Evolutionary conservation across 92 coral and sea anemone species (phyloP).

Genomic region (Palythoa grandis): DNA sequence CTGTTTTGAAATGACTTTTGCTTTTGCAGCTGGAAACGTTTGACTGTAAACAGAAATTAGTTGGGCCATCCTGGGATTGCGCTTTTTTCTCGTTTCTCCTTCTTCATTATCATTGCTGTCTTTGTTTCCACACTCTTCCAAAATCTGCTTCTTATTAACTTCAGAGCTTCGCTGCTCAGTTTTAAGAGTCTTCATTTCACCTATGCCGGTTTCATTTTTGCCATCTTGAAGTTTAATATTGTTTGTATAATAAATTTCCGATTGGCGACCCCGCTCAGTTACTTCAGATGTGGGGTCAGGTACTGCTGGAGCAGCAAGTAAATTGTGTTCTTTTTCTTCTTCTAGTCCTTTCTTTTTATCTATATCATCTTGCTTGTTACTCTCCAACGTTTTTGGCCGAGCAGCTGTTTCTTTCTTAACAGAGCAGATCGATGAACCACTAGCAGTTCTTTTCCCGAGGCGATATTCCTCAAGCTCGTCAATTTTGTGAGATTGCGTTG

Average conservation of each 20-base stretch:
- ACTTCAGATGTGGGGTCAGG: background rate
- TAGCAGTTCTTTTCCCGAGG: conserved; percentile 35
- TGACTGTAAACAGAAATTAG: conserved; percentile 59
- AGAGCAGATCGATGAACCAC: conserved; percentile 29
- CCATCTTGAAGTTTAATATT: background rate
- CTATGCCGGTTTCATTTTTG: background rate
- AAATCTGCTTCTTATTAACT: background rate
- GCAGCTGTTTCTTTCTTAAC: background rate
- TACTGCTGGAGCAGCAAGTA: background rate
- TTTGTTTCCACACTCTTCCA: conserved; percentile 11
- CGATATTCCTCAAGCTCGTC: conserved; percentile 32
- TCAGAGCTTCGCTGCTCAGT: background rate
- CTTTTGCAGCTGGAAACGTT: conserved; percentile 46
- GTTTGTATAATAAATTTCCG: conserved; percentile 12
- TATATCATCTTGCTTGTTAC: background rate
- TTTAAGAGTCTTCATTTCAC: background rate
- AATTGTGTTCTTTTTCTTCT: background rate
- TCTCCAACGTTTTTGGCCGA: background rate
- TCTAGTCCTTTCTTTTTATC: background rate
- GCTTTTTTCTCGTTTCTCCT: conserved; percentile 1
- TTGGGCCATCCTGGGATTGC: conserved; percentile 32
- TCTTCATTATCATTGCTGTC: conserved; percentile 6
- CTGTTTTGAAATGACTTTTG: conserved; percentile 56
- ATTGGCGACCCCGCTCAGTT: background rate
- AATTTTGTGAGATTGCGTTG: background rate